Evolutionary conservation across 2,113 vertebrate genomes (phyloP).

Genomic region (Crotalus horridus): DNA sequence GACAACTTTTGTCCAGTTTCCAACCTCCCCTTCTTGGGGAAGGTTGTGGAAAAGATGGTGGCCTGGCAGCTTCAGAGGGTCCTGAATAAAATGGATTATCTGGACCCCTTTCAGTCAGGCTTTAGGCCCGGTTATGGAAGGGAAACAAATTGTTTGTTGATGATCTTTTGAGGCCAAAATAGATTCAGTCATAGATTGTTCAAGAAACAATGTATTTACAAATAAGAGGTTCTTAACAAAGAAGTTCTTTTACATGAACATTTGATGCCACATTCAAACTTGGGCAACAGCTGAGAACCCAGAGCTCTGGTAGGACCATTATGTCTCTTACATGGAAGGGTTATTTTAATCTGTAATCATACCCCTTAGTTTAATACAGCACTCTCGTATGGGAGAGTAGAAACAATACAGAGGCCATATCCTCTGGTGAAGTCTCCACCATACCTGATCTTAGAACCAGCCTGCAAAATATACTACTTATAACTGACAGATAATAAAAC

Average conservation of each 20-base stretch:
- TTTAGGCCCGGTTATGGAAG: too few relatives aligned
- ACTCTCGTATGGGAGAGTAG: background rate
- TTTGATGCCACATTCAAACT: background rate
- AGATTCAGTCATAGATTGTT: background rate
- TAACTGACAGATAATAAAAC: background rate
- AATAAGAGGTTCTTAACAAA: background rate
- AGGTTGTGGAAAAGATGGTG: too few relatives aligned
- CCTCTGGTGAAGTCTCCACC: background rate
- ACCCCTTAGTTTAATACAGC: background rate
- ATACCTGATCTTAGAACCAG: background rate
- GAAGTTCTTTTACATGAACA: background rate
- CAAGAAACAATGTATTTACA: background rate
- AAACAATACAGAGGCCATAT: background rate
- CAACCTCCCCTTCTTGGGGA: too few relatives aligned
- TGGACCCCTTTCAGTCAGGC: too few relatives aligned
- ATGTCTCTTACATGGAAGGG: background rate
- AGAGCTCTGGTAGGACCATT: background rate
- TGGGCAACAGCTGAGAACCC: background rate
- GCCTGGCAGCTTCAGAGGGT: too few relatives aligned
- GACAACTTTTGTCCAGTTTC: too few relatives aligned
- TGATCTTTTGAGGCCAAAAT: background rate
- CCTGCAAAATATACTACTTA: background rate
- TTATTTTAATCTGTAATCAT: background rate
- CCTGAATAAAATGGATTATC: too few relatives aligned
- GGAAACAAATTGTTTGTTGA: too few relatives aligned